These are phyloP conservation scores for Dryas iulia DNA, from an alignment of 1,140 invertebrate species.

Conservation along the genomic window DNA sequence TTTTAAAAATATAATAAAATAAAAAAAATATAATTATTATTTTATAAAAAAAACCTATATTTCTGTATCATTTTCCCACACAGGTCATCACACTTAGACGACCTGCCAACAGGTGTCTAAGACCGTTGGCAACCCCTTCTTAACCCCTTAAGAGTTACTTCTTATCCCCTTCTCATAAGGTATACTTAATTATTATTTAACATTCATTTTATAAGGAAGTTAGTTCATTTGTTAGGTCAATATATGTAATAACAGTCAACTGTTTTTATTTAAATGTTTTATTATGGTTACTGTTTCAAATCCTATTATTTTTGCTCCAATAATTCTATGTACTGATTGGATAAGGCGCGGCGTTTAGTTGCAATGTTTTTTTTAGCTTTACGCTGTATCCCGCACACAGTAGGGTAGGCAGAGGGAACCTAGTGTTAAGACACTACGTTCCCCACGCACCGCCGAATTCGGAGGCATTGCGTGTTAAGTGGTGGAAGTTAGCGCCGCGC, in stretches of 20 bases:
- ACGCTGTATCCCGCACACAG: no score
- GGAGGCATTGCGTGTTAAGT: no score
- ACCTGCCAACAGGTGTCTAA: slow-evolving; percentile 18
- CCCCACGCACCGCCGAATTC: no score
- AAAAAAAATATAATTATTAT: no score
- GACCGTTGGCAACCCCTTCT: slow-evolving; percentile 16
- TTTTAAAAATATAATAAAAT: no score
- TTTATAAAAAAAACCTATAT: neutral
- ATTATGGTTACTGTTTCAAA: neutral
- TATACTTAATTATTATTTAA: neutral
- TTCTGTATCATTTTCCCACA: slow-evolving; percentile 10
- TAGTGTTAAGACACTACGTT: no score
- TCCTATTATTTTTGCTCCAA: neutral
- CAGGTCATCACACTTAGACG: slow-evolving; percentile 21
- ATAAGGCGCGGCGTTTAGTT: no score
- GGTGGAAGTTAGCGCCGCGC: no score
- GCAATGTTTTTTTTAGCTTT: no score
- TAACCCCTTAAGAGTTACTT: slow-evolving; percentile 9
- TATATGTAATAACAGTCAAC: neutral
- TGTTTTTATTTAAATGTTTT: neutral
- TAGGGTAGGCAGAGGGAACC: no score
- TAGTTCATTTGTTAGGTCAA: neutral
- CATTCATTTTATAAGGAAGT: neutral
- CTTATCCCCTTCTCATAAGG: neutral
- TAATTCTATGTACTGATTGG: no score